These are phyloP conservation scores for Poliocrania exsul DNA, from an alignment of 2,797 vertebrate species.

Conservation along the genomic window DNA sequence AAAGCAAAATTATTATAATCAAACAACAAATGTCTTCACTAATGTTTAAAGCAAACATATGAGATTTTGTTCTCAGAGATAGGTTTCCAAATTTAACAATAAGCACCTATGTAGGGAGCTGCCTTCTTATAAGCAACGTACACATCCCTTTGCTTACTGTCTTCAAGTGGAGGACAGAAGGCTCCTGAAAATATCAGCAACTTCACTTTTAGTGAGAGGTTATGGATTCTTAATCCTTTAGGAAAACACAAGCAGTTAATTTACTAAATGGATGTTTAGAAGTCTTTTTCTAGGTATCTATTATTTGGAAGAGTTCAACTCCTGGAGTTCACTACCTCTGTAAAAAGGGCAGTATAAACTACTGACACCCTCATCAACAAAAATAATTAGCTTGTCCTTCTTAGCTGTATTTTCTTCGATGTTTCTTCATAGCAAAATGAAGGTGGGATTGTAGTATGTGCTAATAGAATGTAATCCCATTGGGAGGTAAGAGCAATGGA, in stretches of 20 bases:
- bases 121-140: neutral
- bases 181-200: neutral
- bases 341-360: neutral
- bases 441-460: neutral
- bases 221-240: neutral
- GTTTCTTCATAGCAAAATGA: neutral
- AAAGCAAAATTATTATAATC: neutral
- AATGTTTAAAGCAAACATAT: neutral
- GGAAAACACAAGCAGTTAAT: neutral
- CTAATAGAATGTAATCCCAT: neutral
- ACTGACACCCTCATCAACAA: neutral
- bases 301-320: neutral
- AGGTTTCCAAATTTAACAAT: neutral
- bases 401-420: neutral
- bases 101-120: neutral
- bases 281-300: neutral
- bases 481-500: neutral
- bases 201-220: neutral
- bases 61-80: neutral
- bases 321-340: neutral
- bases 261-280: neutral
- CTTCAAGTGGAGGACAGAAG: neutral
- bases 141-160: neutral
- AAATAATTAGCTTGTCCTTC: neutral
- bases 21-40: neutral